These are phyloP conservation scores for Pachypsylla venusta DNA, from an alignment of 1,140 invertebrate genomes.

Conservation along the genomic window DNA sequence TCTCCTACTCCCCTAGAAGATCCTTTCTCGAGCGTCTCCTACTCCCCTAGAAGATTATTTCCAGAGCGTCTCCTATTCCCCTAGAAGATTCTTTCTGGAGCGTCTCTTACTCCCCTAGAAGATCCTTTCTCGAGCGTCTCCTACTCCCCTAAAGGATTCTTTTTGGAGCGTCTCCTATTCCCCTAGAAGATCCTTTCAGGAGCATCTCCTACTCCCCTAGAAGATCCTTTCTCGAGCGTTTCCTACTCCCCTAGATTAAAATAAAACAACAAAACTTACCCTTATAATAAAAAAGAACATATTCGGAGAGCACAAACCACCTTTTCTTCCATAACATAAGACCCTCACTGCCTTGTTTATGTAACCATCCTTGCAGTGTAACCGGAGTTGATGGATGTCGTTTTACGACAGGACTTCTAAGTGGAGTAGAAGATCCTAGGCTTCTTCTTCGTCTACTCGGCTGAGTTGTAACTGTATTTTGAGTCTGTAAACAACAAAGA, in stretches of 20 bases:
- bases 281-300: slow-evolving; percentile 91
- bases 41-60: no score
- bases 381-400: slow-evolving; percentile 62
- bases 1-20: no score
- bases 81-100: no score
- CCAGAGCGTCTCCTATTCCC: no score
- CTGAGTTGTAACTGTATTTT: slow-evolving; percentile 26
- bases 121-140: no score
- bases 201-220: no score
- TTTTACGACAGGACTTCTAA: slow-evolving; percentile 61
- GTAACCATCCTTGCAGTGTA: slow-evolving; percentile 71
- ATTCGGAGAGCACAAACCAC: slow-evolving; percentile 89
- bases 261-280: slow-evolving; percentile 38
- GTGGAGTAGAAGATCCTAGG: slow-evolving; percentile 36
- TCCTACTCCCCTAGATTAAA: not conserved
- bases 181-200: no score
- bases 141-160: no score
- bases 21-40: no score
- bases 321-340: slow-evolving; percentile 87
- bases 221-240: no score
- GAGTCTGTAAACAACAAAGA: slow-evolving; percentile 13
- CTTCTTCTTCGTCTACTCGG: slow-evolving; percentile 33
- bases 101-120: no score
- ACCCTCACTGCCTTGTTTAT: slow-evolving; percentile 80
- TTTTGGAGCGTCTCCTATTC: no score